Evolutionary conservation across 2,113 vertebrate species (phyloP).

Genomic region (Empidonax traillii): DNA sequence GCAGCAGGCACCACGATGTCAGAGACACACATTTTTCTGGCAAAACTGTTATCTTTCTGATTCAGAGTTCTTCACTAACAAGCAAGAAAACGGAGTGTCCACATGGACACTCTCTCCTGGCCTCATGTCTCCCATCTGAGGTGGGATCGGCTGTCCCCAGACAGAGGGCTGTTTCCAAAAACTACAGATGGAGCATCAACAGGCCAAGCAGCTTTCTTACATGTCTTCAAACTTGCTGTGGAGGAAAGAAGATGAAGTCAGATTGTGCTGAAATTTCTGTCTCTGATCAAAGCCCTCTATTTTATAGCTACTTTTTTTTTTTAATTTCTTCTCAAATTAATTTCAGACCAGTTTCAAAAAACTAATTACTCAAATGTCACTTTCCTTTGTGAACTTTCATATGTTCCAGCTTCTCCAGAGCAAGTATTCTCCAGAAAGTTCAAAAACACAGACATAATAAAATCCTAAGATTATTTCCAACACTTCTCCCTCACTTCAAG

Average conservation of each 20-base stretch:
- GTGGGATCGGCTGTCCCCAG: neutral
- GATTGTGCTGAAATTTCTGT: neutral
- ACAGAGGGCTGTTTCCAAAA: neutral
- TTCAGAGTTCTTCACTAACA: neutral
- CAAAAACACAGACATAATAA: neutral
- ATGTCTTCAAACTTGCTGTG: neutral
- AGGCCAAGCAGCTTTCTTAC: neutral
- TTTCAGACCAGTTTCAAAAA: neutral
- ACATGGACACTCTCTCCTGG: neutral
- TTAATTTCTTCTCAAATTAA: neutral
- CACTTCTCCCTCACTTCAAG: neutral
- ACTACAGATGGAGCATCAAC: neutral
- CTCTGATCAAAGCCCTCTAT: neutral
- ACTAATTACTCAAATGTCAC: neutral
- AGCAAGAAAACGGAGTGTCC: neutral
- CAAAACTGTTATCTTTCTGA: neutral
- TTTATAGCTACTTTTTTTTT: neutral
- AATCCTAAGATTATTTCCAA: neutral
- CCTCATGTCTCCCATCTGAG: neutral
- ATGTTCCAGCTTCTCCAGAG: neutral
- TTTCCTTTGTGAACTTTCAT: slow-evolving; percentile 9
- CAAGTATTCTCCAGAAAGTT: neutral
- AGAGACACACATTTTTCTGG: neutral
- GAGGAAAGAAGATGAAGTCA: neutral
- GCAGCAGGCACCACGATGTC: accelerated